phyloP scores from a whole-genome alignment of 2,113 vertebrate species.

The Colius striatus region DNA sequence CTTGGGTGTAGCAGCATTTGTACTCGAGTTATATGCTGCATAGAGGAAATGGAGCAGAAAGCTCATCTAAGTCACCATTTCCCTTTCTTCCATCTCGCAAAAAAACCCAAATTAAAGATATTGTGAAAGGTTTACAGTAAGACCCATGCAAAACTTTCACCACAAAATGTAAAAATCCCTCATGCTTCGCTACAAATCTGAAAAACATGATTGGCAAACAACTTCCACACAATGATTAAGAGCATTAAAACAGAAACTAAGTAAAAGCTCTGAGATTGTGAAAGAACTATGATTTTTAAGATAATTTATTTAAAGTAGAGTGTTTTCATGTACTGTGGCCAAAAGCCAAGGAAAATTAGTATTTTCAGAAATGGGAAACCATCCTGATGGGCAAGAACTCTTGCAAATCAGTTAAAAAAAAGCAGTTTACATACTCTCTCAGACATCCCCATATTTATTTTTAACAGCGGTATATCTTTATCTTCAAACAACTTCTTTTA shows the following conservation, averaged over 20 bases:
- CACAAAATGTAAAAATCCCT: conserved; percentile 61
- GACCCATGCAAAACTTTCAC: conserved; percentile 59
- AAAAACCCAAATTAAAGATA: conserved; percentile 50
- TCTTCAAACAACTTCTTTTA: neutral
- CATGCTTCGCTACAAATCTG: conserved; percentile 54
- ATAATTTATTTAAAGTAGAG: neutral
- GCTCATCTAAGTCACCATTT: conserved; percentile 23
- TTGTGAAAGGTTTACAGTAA: conserved; percentile 47
- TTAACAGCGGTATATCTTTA: neutral
- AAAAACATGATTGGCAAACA: conserved; percentile 48
- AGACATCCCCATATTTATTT: neutral
- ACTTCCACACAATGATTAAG: conserved; percentile 7
- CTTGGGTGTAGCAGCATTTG: neutral
- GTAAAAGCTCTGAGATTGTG: neutral
- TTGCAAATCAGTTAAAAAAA: neutral
- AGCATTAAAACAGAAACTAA: conserved; percentile 30
- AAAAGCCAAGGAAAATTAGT: neutral
- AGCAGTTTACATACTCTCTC: neutral
- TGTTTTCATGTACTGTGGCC: neutral
- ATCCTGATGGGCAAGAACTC: neutral
- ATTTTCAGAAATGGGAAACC: neutral
- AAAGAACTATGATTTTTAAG: neutral
- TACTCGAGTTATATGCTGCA: neutral
- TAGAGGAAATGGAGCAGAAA: conserved; percentile 45
- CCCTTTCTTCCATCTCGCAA: conserved; percentile 25